Conservation (phyloP, 2,797 vertebrate genomes). For the Paguma larvata region DNA sequence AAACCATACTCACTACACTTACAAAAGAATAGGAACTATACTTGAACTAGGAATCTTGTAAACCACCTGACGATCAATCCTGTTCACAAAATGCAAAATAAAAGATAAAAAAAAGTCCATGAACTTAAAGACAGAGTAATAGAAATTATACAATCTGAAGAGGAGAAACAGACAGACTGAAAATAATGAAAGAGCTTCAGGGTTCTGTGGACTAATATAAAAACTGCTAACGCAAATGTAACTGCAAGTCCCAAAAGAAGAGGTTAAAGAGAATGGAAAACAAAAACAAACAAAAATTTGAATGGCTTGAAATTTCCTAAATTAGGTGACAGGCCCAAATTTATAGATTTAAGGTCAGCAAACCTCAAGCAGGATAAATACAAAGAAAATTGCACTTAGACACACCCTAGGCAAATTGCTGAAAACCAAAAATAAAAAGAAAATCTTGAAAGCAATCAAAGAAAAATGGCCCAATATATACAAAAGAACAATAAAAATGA, state of each 20-base stretch:
- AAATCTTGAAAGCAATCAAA: neutral
- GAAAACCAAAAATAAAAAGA: neutral
- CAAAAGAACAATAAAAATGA: neutral
- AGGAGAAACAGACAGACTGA: neutral
- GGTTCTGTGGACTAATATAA: neutral
- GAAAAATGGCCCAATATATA: neutral
- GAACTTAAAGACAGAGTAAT: neutral
- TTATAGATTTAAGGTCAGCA: neutral
- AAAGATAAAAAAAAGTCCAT: neutral
- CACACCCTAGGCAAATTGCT: neutral
- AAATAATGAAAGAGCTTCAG: neutral
- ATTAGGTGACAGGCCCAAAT: constrained; percentile 8
- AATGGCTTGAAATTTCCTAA: constrained; percentile 30
- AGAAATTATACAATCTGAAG: neutral
- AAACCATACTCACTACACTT: neutral
- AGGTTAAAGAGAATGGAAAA: neutral
- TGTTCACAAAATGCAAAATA: constrained; percentile 10
- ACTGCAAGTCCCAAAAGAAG: neutral
- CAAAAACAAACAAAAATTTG: neutral
- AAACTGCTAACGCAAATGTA: neutral
- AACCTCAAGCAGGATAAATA: neutral
- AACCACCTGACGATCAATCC: neutral
- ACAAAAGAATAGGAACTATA: neutral
- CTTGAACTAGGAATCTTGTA: neutral
- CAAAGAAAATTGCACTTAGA: neutral